A percentile compares a stretch with the other conserved stretches of the same genome.
phyloP scores from a whole-genome alignment of 2,797 vertebrate species.

The Lerista edwardsae region DNA sequence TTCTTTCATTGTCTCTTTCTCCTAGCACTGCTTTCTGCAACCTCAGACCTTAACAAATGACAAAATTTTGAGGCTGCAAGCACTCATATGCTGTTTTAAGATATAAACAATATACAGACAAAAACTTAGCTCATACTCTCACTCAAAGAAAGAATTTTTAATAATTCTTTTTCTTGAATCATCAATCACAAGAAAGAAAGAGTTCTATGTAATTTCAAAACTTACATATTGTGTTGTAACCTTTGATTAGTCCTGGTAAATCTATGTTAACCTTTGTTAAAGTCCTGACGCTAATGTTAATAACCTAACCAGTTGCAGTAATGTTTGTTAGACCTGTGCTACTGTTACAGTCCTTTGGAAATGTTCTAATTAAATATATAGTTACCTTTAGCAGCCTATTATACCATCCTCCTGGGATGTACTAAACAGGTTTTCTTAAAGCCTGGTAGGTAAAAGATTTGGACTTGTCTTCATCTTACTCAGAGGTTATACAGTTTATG shows the following conservation, averaged over 20 bases:
- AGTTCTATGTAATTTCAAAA: not conserved
- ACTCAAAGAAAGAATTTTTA: not conserved
- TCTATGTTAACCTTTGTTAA: not conserved
- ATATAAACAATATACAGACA: not conserved
- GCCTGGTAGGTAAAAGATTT: conserved; percentile 29
- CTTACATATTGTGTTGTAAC: not conserved
- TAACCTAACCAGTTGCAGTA: not conserved
- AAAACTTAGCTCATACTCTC: not conserved
- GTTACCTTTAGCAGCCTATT: not conserved
- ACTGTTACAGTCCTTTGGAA: conserved; percentile 11
- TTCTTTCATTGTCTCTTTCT: too few relatives aligned
- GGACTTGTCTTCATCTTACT: conserved; percentile 50
- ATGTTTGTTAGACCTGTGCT: not conserved
- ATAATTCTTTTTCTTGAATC: not conserved
- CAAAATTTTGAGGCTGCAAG: not conserved
- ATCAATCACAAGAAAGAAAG: not conserved
- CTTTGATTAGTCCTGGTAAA: not conserved
- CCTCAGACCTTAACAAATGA: not conserved
- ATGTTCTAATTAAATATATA: conserved; percentile 42
- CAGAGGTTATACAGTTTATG: conserved; percentile 29
- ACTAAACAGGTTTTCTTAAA: conserved; percentile 31
- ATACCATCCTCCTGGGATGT: not conserved
- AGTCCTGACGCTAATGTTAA: not conserved
- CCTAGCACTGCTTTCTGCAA: too few relatives aligned
- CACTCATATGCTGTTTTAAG: not conserved